Conservation (phyloP, 2,113 vertebrate species). For the Platysternon megacephalum region DNA sequence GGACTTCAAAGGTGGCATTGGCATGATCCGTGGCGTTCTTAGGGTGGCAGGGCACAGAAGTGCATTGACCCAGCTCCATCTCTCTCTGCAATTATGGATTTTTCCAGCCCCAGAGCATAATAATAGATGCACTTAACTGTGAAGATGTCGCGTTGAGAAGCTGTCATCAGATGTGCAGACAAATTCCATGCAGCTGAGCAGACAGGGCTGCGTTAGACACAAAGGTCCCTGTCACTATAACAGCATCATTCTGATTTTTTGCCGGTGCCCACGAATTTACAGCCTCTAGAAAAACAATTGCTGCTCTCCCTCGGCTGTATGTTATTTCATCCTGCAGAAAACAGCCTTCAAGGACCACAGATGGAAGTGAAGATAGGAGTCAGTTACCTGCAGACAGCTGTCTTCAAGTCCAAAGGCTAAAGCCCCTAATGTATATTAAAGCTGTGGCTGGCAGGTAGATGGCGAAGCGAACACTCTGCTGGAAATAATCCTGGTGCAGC, state of each 20-base stretch:
- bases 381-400: background rate
- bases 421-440: too few species aligned
- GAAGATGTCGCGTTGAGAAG: background rate
- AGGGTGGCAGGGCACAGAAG: background rate
- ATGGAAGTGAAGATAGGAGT: background rate
- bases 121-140: background rate
- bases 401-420: background rate
- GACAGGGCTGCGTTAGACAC: background rate
- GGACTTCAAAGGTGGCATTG: background rate
- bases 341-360: background rate
- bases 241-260: background rate
- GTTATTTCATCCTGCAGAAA: background rate
- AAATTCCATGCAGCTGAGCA: background rate
- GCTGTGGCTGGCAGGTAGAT: background rate
- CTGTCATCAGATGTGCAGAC: background rate
- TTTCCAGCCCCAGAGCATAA: background rate
- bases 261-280: background rate
- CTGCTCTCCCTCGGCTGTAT: background rate
- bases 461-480: background rate
- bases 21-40: accelerated
- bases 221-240: background rate
- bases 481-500: background rate
- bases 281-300: background rate
- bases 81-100: background rate
- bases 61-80: background rate